Conservation (phyloP, 2,797 vertebrate species). For the Onychomys arenicola region DNA sequence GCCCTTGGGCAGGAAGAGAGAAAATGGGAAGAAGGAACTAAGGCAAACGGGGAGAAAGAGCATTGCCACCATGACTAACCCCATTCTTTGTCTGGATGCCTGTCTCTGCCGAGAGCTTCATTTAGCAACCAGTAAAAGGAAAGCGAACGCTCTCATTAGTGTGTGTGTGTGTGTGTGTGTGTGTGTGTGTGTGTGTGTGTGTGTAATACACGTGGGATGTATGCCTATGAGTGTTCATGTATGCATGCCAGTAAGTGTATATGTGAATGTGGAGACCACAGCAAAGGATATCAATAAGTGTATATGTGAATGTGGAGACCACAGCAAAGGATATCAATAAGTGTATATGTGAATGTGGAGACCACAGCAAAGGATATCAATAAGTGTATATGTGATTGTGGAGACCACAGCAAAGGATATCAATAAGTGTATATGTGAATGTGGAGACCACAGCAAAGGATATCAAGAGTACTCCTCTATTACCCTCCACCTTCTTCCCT, state of each 20-base stretch:
- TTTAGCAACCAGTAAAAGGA: slow-evolving; percentile 23
- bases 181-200: not conserved
- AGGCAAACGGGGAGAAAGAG: not conserved
- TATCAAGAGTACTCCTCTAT: not conserved
- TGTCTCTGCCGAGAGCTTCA: not conserved
- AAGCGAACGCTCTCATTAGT: slow-evolving; percentile 18
- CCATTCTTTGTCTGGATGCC: accelerated
- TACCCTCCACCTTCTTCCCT: not conserved
- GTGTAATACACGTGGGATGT: no score
- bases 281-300: not conserved
- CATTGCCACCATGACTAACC: not conserved
- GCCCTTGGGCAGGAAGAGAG: not conserved
- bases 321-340: not conserved
- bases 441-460: not conserved
- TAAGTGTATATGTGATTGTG: not conserved
- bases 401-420: not conserved
- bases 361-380: not conserved
- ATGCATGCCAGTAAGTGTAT: no score
- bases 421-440: not conserved
- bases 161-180: not conserved
- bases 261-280: not conserved
- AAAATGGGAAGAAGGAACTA: not conserved
- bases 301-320: not conserved
- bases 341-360: not conserved
- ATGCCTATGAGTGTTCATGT: not conserved